Conservation (phyloP, 2,113 vertebrate genomes). For the Tragelaphus scriptus region DNA sequence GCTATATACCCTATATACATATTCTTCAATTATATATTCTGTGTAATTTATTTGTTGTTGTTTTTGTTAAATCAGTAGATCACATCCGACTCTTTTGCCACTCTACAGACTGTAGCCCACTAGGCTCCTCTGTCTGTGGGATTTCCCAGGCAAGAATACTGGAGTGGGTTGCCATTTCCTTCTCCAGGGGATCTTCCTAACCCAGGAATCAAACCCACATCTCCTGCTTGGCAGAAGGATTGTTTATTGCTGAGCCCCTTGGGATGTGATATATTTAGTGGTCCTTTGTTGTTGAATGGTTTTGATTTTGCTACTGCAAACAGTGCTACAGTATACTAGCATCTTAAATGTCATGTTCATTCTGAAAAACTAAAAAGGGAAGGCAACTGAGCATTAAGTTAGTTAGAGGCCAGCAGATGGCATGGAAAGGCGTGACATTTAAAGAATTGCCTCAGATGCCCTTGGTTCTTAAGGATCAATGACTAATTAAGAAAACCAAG, state of each 20-base stretch:
- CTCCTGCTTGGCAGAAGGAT: background rate
- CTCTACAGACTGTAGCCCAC: background rate
- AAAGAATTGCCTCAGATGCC: conserved; percentile 30
- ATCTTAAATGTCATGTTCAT: conserved; percentile 22
- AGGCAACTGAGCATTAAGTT: conserved; percentile 17
- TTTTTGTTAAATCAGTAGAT: background rate
- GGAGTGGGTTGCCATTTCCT: background rate
- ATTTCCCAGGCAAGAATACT: background rate
- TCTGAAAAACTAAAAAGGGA: conserved; percentile 28
- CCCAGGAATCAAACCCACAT: background rate
- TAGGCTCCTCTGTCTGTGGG: background rate
- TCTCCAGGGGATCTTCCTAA: background rate
- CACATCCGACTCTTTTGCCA: background rate
- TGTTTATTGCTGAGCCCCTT: background rate
- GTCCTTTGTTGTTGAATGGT: background rate
- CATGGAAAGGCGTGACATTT: background rate
- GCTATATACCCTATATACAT: background rate
- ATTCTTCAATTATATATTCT: background rate
- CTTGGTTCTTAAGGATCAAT: conserved; percentile 25
- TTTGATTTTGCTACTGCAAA: conserved; percentile 21
- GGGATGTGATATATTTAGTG: background rate
- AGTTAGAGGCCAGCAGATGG: background rate
- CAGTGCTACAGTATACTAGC: background rate
- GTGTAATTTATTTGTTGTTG: background rate
- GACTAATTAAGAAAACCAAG: conserved; percentile 3